Conservation (phyloP, 2,113 vertebrate genomes). For the Paralichthys olivaceus region DNA sequence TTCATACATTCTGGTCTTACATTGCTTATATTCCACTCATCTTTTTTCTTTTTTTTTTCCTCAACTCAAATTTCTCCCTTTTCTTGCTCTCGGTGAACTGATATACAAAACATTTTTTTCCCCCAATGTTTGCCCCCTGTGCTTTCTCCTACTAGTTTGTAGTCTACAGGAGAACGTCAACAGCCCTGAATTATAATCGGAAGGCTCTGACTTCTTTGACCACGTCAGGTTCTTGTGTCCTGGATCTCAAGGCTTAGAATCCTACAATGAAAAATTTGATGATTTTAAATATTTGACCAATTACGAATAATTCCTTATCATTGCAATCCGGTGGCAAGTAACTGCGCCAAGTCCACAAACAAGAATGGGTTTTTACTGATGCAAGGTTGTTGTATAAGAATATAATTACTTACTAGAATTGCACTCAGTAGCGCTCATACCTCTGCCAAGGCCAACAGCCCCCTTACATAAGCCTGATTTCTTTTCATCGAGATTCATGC, state of each 20-base stretch:
- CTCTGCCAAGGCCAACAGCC: too few relatives aligned
- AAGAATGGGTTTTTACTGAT: neutral
- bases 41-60: slow-evolving; percentile 16
- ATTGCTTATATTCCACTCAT: slow-evolving; percentile 35
- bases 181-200: slow-evolving; percentile 23
- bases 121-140: neutral
- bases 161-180: slow-evolving; percentile 2
- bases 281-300: slow-evolving; percentile 5
- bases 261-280: neutral
- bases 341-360: neutral
- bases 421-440: too few relatives aligned
- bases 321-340: neutral
- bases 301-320: neutral
- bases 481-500: too few relatives aligned
- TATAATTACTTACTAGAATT: too few relatives aligned
- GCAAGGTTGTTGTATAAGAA: neutral
- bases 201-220: neutral
- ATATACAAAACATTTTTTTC: slow-evolving; percentile 4
- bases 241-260: neutral
- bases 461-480: too few relatives aligned
- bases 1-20: slow-evolving; percentile 28
- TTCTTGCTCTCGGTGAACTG: slow-evolving; percentile 22
- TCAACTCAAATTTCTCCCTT: neutral
- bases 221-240: neutral
- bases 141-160: slow-evolving; percentile 10